These are phyloP conservation scores for Caerostris darwini DNA, from an alignment of 1,140 invertebrate genomes.

Conservation along the genomic window DNA sequence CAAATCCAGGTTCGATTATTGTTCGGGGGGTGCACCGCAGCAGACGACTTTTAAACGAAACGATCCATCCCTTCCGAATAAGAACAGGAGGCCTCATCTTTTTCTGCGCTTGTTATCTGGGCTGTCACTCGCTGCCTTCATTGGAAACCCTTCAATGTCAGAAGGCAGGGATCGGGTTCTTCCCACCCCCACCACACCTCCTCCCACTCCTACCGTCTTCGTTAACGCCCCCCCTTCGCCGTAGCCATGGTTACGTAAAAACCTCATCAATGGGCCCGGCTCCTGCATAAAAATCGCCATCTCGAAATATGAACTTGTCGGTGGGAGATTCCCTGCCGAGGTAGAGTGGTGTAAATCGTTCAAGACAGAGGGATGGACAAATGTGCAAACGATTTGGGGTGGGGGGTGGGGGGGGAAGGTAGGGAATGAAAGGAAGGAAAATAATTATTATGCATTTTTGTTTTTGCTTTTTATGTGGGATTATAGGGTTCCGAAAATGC, in stretches of 20 bases:
- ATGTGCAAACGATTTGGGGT: background rate
- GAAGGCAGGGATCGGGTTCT: slow-evolving; percentile 36
- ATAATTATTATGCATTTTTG: too few relatives aligned
- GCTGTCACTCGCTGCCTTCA: slow-evolving; percentile 49
- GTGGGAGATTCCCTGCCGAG: background rate
- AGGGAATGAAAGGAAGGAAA: too few relatives aligned
- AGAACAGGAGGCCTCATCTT: slow-evolving; percentile 45
- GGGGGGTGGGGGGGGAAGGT: background rate
- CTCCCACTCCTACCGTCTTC: slow-evolving; percentile 20
- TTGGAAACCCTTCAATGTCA: slow-evolving; percentile 72
- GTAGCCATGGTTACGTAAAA: slow-evolving; percentile 72
- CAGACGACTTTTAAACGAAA: slow-evolving; percentile 8
- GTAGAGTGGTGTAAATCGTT: background rate
- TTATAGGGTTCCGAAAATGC: too few relatives aligned
- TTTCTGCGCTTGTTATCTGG: slow-evolving; percentile 69
- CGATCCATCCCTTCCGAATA: slow-evolving; percentile 5
- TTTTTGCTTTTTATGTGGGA: too few relatives aligned
- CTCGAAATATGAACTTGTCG: slow-evolving; percentile 74
- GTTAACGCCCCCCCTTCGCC: slow-evolving; percentile 27
- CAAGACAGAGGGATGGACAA: background rate
- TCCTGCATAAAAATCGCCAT: slow-evolving; percentile 71
- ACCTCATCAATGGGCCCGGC: slow-evolving; percentile 70
- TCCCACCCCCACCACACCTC: background rate
- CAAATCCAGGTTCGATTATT: slow-evolving; percentile 13
- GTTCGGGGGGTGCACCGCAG: background rate